A percentile compares a stretch with the other conserved stretches of the same genome.
These are phyloP conservation scores for Scaptomyza cyrtandrae DNA, from an alignment of 2,888 invertebrate genomes.

Conservation along the genomic window DNA sequence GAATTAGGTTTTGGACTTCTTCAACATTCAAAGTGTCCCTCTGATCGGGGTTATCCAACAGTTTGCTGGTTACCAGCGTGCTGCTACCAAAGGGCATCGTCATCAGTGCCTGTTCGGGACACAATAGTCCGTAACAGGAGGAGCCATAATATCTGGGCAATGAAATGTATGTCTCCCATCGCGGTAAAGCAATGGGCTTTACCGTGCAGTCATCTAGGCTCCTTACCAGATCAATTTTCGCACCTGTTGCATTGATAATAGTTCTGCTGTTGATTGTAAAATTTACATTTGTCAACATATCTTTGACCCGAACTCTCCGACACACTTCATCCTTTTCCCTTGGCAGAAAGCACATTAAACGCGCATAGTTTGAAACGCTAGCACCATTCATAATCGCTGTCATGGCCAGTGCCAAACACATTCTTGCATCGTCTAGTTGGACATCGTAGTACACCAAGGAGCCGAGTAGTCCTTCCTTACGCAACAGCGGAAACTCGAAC, in stretches of 20 bases:
- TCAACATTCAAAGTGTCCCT: constrained; percentile 96
- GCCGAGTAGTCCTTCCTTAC: constrained; percentile 95
- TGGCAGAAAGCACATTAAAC: constrained; percentile 90
- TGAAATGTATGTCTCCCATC: constrained; percentile 41
- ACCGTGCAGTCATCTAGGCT: constrained; percentile 94
- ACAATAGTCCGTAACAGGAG: constrained; percentile 97
- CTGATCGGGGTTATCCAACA: constrained; percentile 92
- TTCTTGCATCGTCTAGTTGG: constrained; percentile 99
- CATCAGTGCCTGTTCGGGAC: constrained; percentile 98
- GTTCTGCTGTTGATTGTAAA: constrained; percentile 94
- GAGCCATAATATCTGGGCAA: constrained; percentile 99
- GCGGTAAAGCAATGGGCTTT: constrained; percentile 92
- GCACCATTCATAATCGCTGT: constrained; percentile 98
- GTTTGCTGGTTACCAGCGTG: constrained; percentile 97
- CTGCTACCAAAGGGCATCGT: constrained; percentile 98
- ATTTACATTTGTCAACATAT: constrained; percentile 91
- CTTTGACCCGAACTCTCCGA: constrained; percentile 87
- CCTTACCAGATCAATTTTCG: constrained; percentile 95
- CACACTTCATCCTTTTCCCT: constrained; percentile 80
- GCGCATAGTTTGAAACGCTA: constrained; percentile 96
- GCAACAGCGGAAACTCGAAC: constrained; percentile 98
- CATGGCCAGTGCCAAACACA: constrained; percentile 97
- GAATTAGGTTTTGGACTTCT: constrained; percentile 98
- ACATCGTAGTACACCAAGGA: constrained; percentile 99
- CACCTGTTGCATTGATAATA: constrained; percentile 99